Conservation (phyloP, 2,113 vertebrate genomes). For the Vidua macroura region DNA sequence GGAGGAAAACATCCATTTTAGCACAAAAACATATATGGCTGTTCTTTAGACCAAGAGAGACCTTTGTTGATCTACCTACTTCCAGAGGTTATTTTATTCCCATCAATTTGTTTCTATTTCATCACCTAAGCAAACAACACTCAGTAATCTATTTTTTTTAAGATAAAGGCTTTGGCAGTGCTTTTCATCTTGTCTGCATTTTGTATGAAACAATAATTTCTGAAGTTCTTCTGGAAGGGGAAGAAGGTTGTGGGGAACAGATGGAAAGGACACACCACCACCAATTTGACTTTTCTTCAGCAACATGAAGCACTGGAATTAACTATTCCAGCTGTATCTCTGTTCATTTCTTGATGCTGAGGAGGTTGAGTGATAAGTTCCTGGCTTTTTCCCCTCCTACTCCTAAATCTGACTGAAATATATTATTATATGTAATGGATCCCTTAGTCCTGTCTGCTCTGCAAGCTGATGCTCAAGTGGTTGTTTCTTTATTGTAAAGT, state of each 20-base stretch:
- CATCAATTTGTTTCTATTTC: background rate
- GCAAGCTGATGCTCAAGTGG: background rate
- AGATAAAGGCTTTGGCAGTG: background rate
- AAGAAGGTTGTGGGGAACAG: background rate
- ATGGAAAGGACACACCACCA: background rate
- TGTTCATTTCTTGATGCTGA: background rate
- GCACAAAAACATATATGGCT: background rate
- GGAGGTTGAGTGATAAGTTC: background rate
- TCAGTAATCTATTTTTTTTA: background rate
- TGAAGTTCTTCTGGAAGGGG: background rate
- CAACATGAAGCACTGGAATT: background rate
- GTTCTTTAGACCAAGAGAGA: background rate
- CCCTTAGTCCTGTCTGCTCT: background rate
- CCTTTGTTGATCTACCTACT: background rate
- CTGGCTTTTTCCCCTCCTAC: background rate
- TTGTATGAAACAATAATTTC: background rate
- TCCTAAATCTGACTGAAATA: background rate
- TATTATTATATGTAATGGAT: background rate
- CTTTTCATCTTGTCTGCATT: background rate
- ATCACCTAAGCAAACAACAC: background rate
- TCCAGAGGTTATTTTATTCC: background rate
- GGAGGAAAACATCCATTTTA: background rate
- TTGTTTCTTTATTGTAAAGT: constrained; percentile 4
- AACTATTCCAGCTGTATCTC: background rate
- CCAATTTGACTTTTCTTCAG: background rate